Evolutionary conservation across 2,113 vertebrate species (phyloP).

Genomic region (Malurus cyaneus): DNA sequence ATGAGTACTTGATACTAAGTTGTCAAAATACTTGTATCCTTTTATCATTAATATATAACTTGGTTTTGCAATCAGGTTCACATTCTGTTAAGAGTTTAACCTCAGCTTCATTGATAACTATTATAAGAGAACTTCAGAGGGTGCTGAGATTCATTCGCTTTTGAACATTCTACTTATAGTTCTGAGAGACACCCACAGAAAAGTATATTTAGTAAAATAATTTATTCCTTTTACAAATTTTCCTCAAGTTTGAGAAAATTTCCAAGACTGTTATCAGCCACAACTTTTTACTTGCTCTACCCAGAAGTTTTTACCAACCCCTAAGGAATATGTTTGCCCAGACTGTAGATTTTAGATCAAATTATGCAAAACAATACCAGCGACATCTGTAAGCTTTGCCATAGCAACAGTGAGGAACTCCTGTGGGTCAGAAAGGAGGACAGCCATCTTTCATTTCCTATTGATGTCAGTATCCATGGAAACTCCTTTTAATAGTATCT

Average conservation of each 20-base stretch:
- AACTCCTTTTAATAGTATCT: constrained; percentile 69
- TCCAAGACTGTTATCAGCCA: not conserved
- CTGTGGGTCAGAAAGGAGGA: constrained; percentile 71
- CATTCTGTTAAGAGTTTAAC: not conserved
- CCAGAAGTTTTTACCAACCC: not conserved
- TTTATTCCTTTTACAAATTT: not conserved
- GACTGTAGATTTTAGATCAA: not conserved
- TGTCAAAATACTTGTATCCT: not conserved
- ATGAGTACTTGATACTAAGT: not conserved
- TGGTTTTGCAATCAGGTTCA: not conserved
- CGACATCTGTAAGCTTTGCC: constrained; percentile 43
- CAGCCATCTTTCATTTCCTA: constrained; percentile 59
- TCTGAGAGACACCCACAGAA: not conserved
- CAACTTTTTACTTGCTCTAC: not conserved
- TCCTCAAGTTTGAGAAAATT: not conserved
- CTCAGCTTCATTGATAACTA: not conserved
- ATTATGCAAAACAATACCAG: constrained; percentile 13
- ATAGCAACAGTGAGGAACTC: constrained; percentile 61
- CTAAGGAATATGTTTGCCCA: not conserved
- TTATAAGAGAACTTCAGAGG: not conserved
- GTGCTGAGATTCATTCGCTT: not conserved
- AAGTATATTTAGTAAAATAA: not conserved
- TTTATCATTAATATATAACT: not conserved
- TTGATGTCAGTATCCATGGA: constrained; percentile 72
- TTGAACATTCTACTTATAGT: not conserved